Evolutionary conservation across 1,140 invertebrate genomes (phyloP), one percentile per base, ranked within the genome.

Genomic region (Drosophila pandora): DNA sequence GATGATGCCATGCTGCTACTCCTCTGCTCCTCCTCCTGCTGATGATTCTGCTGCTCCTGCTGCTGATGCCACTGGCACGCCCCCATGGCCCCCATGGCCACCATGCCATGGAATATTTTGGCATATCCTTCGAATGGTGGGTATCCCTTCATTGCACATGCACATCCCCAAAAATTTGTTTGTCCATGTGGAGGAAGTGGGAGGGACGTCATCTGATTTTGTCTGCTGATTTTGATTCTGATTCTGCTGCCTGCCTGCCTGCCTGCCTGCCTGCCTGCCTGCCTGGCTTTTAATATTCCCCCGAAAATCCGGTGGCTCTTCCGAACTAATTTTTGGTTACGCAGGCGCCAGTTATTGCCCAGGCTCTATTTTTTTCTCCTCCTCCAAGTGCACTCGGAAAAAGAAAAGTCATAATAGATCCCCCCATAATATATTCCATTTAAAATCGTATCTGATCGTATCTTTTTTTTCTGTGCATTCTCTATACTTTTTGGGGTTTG

Each of bases 321-420:
- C 41, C 65, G 53, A 69, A 70, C 70, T 74, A 67, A 75, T 77
- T 67, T 67, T 73, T 62, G 60, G 65, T 73, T 65, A 59, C 49
- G 49, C 69, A 75, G 74, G 70, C 82, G 82, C 83, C 74, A 75
- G 82, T 85, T 85, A 88, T 85, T 85, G 78, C 74, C 74, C 78
- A 82, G 74, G 52, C 75, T 78, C 69, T 48, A 43, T 84, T 52
- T 71, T 13, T 45, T 34, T 17, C 32, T 41, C 25, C 32, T 41
- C 32, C 59, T 47, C 22, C 41, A 13, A 12, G 10, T 41, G 39
- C 59, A 67, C 63, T 67, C 32, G 52, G 47, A 13, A 17, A 17
- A 43, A 22, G 28, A 13, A n/a, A 13, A 9, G 25, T 8, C 13
- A 8, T 4, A 28, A n/a, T 8, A 21, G 3, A 22, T 30, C n/a